These are phyloP conservation scores for Aphodius sticticus DNA, from an alignment of 2,888 invertebrate species.

Conservation along the genomic window DNA sequence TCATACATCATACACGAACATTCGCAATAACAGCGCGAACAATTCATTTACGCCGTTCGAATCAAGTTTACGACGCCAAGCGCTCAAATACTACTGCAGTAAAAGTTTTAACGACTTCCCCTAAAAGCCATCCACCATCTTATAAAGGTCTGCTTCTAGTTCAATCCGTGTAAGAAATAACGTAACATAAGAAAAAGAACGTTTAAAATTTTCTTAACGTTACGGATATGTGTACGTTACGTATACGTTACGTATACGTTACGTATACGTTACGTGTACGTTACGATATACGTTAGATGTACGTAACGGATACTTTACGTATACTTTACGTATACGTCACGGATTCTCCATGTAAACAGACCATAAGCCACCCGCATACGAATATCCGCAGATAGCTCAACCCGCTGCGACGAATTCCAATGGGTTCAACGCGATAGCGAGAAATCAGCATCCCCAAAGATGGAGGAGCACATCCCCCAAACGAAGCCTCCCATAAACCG, in stretches of 20 bases:
- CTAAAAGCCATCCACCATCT: not conserved
- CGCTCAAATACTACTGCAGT: not conserved
- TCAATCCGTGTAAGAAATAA: too few species aligned
- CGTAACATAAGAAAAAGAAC: too few species aligned
- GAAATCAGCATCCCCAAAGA: constrained; percentile 47
- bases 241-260: too few species aligned
- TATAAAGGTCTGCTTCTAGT: not conserved
- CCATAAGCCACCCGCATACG: not conserved
- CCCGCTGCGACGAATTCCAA: constrained; percentile 73
- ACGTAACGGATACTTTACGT: too few species aligned
- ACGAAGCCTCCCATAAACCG: constrained; percentile 54
- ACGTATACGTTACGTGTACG: too few species aligned
- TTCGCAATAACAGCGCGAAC: not conserved
- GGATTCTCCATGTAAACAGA: too few species aligned
- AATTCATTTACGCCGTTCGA: constrained; percentile 4
- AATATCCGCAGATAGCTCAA: constrained; percentile 62
- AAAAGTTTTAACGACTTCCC: not conserved
- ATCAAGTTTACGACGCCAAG: not conserved
- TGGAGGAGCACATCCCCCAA: constrained; percentile 52
- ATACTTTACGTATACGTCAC: too few species aligned
- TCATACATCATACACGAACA: not conserved
- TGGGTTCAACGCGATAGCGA: constrained; percentile 65
- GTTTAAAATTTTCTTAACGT: too few species aligned
- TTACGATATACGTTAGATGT: too few species aligned
- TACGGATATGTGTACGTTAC: too few species aligned